phyloP scores from a whole-genome alignment of 2,888 invertebrate genomes.

The Drosophila ustulata region DNA sequence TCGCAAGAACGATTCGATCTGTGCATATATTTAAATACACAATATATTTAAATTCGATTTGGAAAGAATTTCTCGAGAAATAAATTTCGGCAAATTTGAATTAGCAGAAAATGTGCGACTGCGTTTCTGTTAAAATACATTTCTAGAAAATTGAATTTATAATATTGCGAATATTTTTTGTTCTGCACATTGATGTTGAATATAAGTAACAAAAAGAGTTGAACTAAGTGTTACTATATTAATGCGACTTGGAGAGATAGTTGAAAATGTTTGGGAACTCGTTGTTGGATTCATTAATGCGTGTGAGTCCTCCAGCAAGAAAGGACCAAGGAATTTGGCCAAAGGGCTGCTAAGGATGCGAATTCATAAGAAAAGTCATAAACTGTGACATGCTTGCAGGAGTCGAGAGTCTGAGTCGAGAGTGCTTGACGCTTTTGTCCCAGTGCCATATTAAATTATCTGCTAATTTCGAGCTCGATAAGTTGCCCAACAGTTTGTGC shows the following conservation, averaged over 20 bases:
- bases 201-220: neutral
- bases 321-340: neutral
- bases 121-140: too few species aligned
- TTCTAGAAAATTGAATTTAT: neutral
- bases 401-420: neutral
- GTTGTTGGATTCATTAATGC: conserved; percentile 1
- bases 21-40: too few species aligned
- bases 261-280: neutral
- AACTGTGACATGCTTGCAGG: neutral
- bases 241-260: neutral
- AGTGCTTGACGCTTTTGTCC: neutral
- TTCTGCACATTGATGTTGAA: neutral
- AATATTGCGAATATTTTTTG: neutral
- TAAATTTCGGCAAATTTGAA: too few species aligned
- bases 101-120: too few species aligned
- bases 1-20: too few species aligned
- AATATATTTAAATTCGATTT: too few species aligned
- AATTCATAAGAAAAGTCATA: neutral
- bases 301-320: neutral
- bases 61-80: too few species aligned
- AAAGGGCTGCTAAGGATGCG: neutral
- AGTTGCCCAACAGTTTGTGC: conserved; percentile 31
- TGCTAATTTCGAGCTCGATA: conserved; percentile 13
- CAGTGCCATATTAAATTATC: conserved; percentile 4
- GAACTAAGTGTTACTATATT: conserved; percentile 1